Evolutionary conservation across 2,888 invertebrate genomes (phyloP).

Genomic region (Ganaspis brasiliensis): DNA sequence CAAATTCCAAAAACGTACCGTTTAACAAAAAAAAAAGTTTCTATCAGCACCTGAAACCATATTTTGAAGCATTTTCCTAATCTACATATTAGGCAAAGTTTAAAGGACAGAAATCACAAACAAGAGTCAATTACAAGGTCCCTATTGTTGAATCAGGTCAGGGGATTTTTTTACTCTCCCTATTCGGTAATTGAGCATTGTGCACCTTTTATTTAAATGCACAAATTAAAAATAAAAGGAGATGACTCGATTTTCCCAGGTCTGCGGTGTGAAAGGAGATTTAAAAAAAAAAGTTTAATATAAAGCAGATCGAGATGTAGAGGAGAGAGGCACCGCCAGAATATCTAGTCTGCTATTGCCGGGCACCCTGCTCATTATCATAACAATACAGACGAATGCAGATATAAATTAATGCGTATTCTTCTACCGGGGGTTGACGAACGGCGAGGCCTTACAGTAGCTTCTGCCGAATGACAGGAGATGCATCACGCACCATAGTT

Average conservation of each 20-base stretch:
- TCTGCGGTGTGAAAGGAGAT: conserved; percentile 10
- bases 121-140: too few species aligned
- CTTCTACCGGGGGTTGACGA: conserved; percentile 75
- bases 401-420: conserved; percentile 80
- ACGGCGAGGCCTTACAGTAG: conserved; percentile 55
- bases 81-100: too few species aligned
- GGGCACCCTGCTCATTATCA: conserved; percentile 73
- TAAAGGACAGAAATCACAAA: too few species aligned
- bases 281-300: conserved; percentile 7
- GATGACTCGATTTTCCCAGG: conserved; percentile 42
- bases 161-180: not conserved
- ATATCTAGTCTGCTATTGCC: conserved; percentile 66
- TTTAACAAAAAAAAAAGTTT: too few species aligned
- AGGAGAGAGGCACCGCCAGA: conserved; percentile 61
- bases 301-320: conserved; percentile 10
- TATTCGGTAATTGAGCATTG: conserved; percentile 1
- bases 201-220: conserved; percentile 16
- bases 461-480: conserved; percentile 66
- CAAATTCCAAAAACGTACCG: too few species aligned
- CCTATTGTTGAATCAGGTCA: too few species aligned
- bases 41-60: too few species aligned
- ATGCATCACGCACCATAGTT: conserved; percentile 65
- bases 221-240: not conserved
- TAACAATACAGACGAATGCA: conserved; percentile 77
- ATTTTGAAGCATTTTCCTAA: too few species aligned